Evolutionary conservation across 1,140 invertebrate genomes (phyloP), one percentile per base, ranked within the genome.

Genomic region (Triops cancriformis): DNA sequence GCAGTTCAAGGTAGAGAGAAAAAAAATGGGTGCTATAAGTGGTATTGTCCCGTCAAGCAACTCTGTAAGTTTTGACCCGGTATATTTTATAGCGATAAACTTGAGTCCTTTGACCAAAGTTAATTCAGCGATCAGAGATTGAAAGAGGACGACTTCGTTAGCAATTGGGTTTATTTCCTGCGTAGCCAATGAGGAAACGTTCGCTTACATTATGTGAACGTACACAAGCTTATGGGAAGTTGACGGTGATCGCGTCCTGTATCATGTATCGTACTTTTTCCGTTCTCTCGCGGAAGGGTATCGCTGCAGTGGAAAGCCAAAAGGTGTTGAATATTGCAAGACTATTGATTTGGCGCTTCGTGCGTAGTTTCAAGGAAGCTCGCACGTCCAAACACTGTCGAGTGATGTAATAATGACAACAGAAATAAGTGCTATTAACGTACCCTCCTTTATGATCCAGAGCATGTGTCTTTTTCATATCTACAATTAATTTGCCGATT

Each of bases 251-350:
- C 4, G 51, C 51, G 18, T 64, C 51, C 51, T 64, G 10, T 64
- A 64, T 64, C 51, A 64, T 64, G 23, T n/a, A 23, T 64, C 51
- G 51, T 18, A 23, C n/a, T 2, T 64, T 64, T 18, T 64, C 3
- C 18, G n/a, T 64, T 18, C 23, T 64, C 23, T 18, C 23, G 51
- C 10, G 51, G 10, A 23, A 5, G 51, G 51, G 51, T 23, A 64
- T 64, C 6, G 51, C 51, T 23, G n/a, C 51, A 64, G 14, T 64
- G 14, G 51, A 64, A 45, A 64, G n/a, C 51, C 51, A 64, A 64
- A 64, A 64, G 51, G 51, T 64, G 51, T 64, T 64, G 51, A 64
- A 64, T 64, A 64, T 64, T 64, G 51, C 51, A 64, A 64, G 51
- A 64, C 18, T 64, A 64, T 64, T 64, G 51, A 64, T 64, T 64